Evolutionary conservation across 2,888 invertebrate species (phyloP), one percentile per base, ranked within the genome.

Genomic region (Epsilonema sp.): DNA sequence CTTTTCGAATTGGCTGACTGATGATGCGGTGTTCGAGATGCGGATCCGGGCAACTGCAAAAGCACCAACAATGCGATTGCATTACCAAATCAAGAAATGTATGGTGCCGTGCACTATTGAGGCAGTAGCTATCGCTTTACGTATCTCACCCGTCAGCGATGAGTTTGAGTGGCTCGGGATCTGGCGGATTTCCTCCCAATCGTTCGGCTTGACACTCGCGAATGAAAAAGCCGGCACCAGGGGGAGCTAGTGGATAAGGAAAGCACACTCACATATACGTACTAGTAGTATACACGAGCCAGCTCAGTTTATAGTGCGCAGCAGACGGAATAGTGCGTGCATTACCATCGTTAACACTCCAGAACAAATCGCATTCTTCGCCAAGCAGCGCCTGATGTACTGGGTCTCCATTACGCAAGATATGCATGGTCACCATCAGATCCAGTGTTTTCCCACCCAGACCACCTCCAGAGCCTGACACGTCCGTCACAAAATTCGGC

Each of bases 141-240:
- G 31, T 31, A 31, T n/a, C 48, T 49, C 40, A 61, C 62, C 62
- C 62, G 40, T 57, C 53, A 41, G 53, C 49, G 37, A 62, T 59
- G 26, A 62, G 52, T 23, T 54, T 54, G 38, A 62, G 49, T 2
- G 62, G 56, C 31, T 46, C 38, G 8, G 57, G 60, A 21, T 59
- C 55, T 5, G 61, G 60, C 11, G 54, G 50, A 5, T 49, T 22
- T n/a, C 62, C 62, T 13, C 59, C 62, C 22, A 62, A 51, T 37
- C 62, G 36, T 45, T 62, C 62, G 2, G 62, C 62, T 8, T 55
- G 49, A 45, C 62, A 62, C 19, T 56, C 56, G 38, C 58, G 58
- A 41, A 62, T 53, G 38, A 60, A 58, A 45, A 56, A 63, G 31
- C 60, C 60, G 1, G 58, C 44, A 25, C 21, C 37, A 20, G n/a